Base-by-base conservation (phyloP, 2,113 vertebrate genomes). In the Mustela lutreola region DNA sequence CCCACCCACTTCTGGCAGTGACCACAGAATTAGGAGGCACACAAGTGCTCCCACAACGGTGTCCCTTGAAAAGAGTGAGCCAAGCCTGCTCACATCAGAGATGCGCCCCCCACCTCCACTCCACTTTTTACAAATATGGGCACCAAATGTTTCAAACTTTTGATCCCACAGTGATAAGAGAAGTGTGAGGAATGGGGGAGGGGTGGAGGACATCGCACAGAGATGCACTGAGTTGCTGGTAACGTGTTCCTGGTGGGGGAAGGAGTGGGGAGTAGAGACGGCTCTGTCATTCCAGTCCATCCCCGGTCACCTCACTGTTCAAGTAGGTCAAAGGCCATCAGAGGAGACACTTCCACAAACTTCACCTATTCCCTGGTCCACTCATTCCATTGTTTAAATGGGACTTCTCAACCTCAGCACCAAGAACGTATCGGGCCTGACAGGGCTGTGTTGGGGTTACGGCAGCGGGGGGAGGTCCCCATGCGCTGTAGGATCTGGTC, bases 101-200 rank as follows among this genome's bases (percentile, higher is more conserved):
- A 18, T 4, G 60, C 58, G 0, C 45, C 0, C 21, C 19, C 19
- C 7, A 95, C 84, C 75, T 89, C 83, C 81, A 21, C 97, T 96
- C 22, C 89, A 83, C 95, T 96, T 95, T 10, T 91, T 97, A 97
- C 97, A 81, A 97, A 96, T 60, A 1, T 97, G 95, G 97, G 76
- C 14, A 78, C 71, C 98, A 98, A 98, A 98, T 97, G 96, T 89
- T 97, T 78, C 95, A 87, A 92, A 94, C 97, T 97, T 97, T 98
- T 98, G 97, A 98, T 98, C 93, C 96, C 92, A 73, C 96, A 96
- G 96, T 56, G 90, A 92, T 97, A 95, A 91, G 82, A 97, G 97
- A 42, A 80, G 91, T 33, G 89, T 26, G 60, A 94, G 33, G 48
- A 56, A 67, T 7, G 28, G n/a, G n/a, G 11, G 39, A 33, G 45